Base-by-base conservation (phyloP, 1,140 invertebrate species). In the Mamestra configurata region DNA sequence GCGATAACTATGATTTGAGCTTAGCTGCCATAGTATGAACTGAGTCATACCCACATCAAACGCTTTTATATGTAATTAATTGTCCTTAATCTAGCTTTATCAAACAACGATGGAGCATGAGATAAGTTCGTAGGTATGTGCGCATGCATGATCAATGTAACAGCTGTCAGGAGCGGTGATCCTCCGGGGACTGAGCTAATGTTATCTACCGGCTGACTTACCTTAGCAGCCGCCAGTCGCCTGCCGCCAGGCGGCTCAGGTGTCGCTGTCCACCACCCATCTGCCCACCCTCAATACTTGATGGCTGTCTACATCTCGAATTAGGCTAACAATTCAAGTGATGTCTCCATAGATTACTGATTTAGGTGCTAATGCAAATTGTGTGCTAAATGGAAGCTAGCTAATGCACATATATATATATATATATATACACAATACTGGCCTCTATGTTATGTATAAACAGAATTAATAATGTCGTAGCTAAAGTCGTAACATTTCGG, bases 231-330 rank as follows among this genome's bases (percentile, higher is more conserved):
- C 35, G 27, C 5, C 27, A 31, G 2, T 31, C 27, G 27, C 5
- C 27, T 3, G 2, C 5, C 27, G 27, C 27, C 27, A 31, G 27
- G 27, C 5, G 24, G 53, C 27, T 61, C 55, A 76, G 73, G 73
- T 76, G 73, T 64, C 40, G 13, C 10, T 49, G 40, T 57, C 51
- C 10, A 3, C 51, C 53, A 43, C 37, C 73, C 51, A 76, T 66
- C 27, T 31, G 27, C 5, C 5, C 27, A 31, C 53, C 75, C 88
- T 92, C 82, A 92, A 93, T 92, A 92, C 85, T 93, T 90, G 84
- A 93, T 91, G 84, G 49, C 64, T 79, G 81, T 82, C 80, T 88
- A 80, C 81, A 79, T 85, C 87, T 89, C 86, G 77, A 93, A 89
- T 89, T 92, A 93, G 88, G 85, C 79, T 77, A 82, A 76, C 73